Evolutionary conservation across 2,113 vertebrate genomes (phyloP), one percentile per base, ranked within the genome.

Genomic region (Pygoscelis antarcticus): DNA sequence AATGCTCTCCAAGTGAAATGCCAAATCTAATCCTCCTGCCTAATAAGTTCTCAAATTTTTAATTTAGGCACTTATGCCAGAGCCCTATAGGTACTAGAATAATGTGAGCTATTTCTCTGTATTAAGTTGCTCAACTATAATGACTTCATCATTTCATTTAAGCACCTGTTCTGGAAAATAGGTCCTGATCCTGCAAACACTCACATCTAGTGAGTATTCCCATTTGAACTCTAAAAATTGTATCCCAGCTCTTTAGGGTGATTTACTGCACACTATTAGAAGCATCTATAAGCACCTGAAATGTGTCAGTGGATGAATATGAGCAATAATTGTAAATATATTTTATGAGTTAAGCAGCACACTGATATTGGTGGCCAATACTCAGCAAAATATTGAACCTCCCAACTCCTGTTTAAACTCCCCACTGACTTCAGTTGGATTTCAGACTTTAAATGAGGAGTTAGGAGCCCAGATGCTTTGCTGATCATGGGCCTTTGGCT

Each of bases 151-250:
- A 89, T 97, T 95, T 92, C 74, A 89, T 93, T 95, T 96, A 97
- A 95, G 83, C 97, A 97, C 96, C 95, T 97, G 95, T 85, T 96
- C 96, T 97, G 97, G 89, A 96, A 97, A 97, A 91, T 62, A 85
- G 94, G 95, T 95, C 89, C 93, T 85, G 95, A 91, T 96, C 87
- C 94, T 93, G 36, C 87, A 88, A 95, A 85, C 62, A 94, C 74
- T 80, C 91, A 93, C 71, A 85, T 94, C 66, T 72, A 91, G 62
- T 55, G 81, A 91, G 58, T 96, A 96, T 97, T 97, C 97, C 97
- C 94, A 96, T 91, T 95, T 93, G 95, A 96, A 91, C 94, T 90
- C 71, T 97, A 97, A 97, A 97, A 95, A 57, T 68, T 85, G 70
- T 77, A 95, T 90, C 71, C 92, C 83, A 96, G 91, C 80, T 94